Evolutionary conservation across 1,140 invertebrate species (phyloP).

Genomic region (Heliothis virescens): DNA sequence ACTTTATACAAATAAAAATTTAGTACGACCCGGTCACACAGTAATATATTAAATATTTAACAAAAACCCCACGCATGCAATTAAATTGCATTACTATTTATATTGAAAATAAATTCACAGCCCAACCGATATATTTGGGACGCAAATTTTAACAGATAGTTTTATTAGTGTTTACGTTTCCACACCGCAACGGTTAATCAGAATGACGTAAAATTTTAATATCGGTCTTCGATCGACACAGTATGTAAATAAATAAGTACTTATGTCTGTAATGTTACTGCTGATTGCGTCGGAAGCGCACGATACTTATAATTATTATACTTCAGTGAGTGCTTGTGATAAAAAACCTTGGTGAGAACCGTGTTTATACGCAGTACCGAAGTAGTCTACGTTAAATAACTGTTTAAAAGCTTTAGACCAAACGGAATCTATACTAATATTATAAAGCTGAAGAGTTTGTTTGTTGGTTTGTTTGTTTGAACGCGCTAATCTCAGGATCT

Average conservation of each 20-base stretch:
- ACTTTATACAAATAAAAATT: background rate
- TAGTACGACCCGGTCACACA: background rate
- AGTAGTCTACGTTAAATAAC: too few relatives aligned
- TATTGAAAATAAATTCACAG: constrained; percentile 6
- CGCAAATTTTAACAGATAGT: background rate
- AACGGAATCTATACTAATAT: too few relatives aligned
- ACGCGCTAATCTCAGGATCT: too few relatives aligned
- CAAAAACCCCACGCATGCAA: constrained; percentile 6
- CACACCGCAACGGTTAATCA: constrained; percentile 16
- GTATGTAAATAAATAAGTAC: constrained; percentile 26
- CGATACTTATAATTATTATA: background rate
- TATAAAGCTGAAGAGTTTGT: too few relatives aligned
- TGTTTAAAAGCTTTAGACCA: too few relatives aligned
- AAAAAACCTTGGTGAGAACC: background rate
- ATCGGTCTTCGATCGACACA: constrained; percentile 11
- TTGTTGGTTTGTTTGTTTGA: too few relatives aligned
- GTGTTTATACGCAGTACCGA: background rate
- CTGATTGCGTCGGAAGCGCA: constrained; percentile 24
- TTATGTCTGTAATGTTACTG: constrained; percentile 15
- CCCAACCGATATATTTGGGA: constrained; percentile 6
- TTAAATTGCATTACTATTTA: constrained; percentile 6
- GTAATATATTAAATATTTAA: constrained; percentile 2
- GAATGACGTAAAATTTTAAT: constrained; percentile 27
- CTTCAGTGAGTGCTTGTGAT: background rate
- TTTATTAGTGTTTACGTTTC: background rate